Base-by-base conservation (phyloP, 2,797 vertebrate genomes). In the Oreonectes daqikongensis region DNA sequence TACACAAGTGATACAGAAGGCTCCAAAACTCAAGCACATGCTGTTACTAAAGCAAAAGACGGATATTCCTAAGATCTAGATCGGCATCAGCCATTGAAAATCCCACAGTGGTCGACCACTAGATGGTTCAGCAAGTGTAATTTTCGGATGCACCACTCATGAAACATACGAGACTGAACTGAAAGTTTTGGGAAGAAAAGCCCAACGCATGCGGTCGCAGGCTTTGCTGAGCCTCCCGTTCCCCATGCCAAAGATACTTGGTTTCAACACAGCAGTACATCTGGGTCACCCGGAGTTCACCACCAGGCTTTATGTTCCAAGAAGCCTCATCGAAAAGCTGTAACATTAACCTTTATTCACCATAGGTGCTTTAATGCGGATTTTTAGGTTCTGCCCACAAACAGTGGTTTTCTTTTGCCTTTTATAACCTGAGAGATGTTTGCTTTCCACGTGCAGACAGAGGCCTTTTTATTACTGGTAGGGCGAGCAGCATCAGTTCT, bases 231-330 rank as follows among this genome's bases (percentile, higher is more conserved):
- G 65, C 55, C 50, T 46, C 55, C 8, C 35, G 44, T 67, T 75
- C 26, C 59, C 35, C 20, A 17, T 9, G 66, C 48, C 60, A 75
- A 75, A 30, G 57, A 42, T 53, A 44, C 28, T n/a, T 55, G 61
- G 66, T 63, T 53, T 52, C 5, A 60, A 65, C 53, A 28, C 26
- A 81, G 38, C 60, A 57, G 83, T 85, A 85, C 77, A 70, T 80
- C 81, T 85, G 73, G 83, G 85, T 89, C 86, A 89, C 70, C 44
- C 46, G 1, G 78, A 86, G 87, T 89, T 88, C 88, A 91, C 73
- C 85, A 82, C 52, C 26, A 10, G 2, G 44, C 20, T 66, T 71
- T 71, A 61, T 12, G 40, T 42, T 46, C 7, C 15, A 55, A 57
- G 60, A 59, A 40, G 55, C n/a, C 60, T 28, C 46, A 60, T 66